phyloP scores from a whole-genome alignment of 2,888 invertebrate genomes.

The Drepana falcataria region DNA sequence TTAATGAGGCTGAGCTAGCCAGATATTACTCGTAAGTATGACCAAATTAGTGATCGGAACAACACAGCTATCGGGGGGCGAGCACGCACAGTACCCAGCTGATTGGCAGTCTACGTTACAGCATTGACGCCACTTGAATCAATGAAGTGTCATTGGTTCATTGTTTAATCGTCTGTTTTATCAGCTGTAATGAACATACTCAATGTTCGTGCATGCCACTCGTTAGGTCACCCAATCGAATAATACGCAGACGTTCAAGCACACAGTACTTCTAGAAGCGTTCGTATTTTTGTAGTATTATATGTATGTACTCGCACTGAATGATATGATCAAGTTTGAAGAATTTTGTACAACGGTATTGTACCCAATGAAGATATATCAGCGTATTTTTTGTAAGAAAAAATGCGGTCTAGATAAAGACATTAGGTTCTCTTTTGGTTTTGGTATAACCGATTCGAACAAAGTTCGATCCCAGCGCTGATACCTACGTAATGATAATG shows the following conservation, averaged over 20 bases:
- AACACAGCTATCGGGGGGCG: constrained; percentile 21
- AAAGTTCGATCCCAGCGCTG: no score
- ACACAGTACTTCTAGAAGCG: background rate
- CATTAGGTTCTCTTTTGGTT: no score
- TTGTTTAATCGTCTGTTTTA: constrained; percentile 72
- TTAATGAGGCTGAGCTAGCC: no score
- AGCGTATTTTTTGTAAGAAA: background rate
- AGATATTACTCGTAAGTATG: no score
- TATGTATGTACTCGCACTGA: background rate
- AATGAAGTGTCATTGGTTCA: constrained; percentile 69
- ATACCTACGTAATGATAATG: no score
- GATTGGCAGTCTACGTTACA: constrained; percentile 66
- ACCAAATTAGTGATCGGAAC: constrained; percentile 17
- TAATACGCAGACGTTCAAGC: constrained; percentile 15
- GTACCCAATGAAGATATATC: background rate
- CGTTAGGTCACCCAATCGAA: constrained; percentile 30
- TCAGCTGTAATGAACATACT: constrained; percentile 61
- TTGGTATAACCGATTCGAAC: no score
- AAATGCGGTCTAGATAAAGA: no score
- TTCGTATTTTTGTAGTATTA: constrained; percentile 1
- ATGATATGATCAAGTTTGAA: background rate
- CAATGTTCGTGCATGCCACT: constrained; percentile 20
- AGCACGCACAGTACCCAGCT: constrained; percentile 23
- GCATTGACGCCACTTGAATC: constrained; percentile 66
- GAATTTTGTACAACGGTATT: background rate